A percentile compares a stretch with the other conserved stretches of the same genome.
These are phyloP conservation scores for Meloidogyne floridensis DNA, from an alignment of 1,140 invertebrate genomes.

Conservation along the genomic window DNA sequence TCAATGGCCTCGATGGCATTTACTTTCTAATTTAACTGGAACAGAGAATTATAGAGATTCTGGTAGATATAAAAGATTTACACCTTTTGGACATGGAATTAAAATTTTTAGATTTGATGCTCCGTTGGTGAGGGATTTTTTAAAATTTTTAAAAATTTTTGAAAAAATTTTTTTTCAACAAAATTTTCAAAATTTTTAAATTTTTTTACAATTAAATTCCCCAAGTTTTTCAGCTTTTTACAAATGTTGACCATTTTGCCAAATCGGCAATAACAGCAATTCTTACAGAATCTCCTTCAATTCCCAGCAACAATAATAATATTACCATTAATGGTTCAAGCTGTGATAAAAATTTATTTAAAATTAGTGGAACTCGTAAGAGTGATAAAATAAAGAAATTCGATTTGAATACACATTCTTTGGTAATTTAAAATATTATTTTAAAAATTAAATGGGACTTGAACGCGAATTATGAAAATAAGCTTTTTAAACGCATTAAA, in stretches of 20 bases:
- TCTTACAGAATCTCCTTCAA: neutral
- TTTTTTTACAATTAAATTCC: neutral
- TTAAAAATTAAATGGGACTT: no score
- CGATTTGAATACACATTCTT: neutral
- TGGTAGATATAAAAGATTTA: conserved; percentile 47
- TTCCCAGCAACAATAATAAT: neutral
- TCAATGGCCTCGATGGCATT: conserved; percentile 58
- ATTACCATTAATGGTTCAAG: neutral
- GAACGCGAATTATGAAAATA: no score
- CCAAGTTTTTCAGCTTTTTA: conserved; percentile 47
- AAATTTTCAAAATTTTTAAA: neutral
- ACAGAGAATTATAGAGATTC: conserved; percentile 55
- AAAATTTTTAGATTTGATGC: conserved; percentile 55
- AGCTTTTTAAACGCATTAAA: neutral
- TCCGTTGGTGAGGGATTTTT: conserved; percentile 38
- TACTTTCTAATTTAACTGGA: conserved; percentile 47
- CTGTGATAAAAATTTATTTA: neutral
- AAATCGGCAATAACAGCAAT: conserved; percentile 48
- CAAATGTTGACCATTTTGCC: conserved; percentile 55
- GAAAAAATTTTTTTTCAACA: no score
- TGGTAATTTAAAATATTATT: neutral
- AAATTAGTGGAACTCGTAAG: neutral
- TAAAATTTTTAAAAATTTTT: neutral
- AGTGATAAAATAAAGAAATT: neutral
- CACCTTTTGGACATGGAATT: conserved; percentile 37